phyloP scores from a whole-genome alignment of 2,113 vertebrate genomes.

The Tamias sibiricus region DNA sequence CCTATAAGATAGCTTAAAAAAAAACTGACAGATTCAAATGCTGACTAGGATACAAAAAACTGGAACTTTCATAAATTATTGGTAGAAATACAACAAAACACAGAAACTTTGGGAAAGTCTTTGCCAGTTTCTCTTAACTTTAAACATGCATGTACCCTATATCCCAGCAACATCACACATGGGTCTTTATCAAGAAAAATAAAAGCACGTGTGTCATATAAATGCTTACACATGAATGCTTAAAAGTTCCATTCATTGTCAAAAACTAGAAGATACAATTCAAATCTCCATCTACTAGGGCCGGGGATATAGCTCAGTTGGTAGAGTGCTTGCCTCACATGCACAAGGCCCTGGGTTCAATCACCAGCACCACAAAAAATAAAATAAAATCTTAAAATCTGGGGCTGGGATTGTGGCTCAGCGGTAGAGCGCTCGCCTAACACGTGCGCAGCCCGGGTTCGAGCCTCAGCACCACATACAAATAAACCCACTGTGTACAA shows the following conservation, averaged over 20 bases:
- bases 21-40: not conserved
- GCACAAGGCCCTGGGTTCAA: too few species aligned
- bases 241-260: not conserved
- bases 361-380: too few species aligned
- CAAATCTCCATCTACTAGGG: not conserved
- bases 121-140: not conserved
- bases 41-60: not conserved
- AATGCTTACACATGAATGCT: not conserved
- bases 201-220: not conserved
- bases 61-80: not conserved
- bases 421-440: too few species aligned
- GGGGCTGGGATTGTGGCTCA: too few species aligned
- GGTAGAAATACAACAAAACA: not conserved
- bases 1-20: not conserved
- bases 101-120: not conserved
- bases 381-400: too few species aligned
- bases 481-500: too few species aligned
- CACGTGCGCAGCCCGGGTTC: too few species aligned
- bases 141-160: not conserved
- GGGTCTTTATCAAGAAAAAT: not conserved
- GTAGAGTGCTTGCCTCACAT: too few species aligned
- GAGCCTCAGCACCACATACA: too few species aligned
- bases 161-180: not conserved
- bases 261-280: not conserved
- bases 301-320: too few species aligned